Percentiles rank a stretch among this genome's conserved stretches.
These are phyloP conservation scores for Pseudonaja textilis DNA, from an alignment of 2,113 vertebrate genomes.

Conservation along the genomic window DNA sequence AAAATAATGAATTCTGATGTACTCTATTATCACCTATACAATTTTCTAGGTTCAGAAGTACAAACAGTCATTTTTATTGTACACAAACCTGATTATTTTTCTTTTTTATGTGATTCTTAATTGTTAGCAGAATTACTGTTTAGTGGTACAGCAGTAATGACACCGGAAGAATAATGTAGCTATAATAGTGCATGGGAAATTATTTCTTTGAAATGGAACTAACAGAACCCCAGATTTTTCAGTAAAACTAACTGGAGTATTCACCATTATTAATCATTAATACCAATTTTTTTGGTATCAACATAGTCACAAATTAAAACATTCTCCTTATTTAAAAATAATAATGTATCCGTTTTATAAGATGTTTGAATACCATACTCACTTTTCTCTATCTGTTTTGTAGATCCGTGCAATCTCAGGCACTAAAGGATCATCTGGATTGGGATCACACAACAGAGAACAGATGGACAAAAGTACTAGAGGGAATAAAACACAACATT, in stretches of 20 bases:
- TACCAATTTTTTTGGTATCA: neutral
- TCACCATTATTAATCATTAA: neutral
- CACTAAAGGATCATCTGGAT: conserved; percentile 99
- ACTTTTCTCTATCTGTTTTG: conserved; percentile 99
- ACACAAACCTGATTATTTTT: neutral
- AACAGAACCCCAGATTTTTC: neutral
- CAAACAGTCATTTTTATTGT: neutral
- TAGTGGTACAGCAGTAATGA: neutral
- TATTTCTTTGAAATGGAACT: neutral
- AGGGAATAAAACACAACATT: conserved; percentile 50
- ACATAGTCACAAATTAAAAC: neutral
- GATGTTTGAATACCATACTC: conserved; percentile 66
- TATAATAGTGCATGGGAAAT: neutral
- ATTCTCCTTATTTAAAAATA: neutral
- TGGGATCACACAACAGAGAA: conserved; percentile 99
- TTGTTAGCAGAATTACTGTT: neutral
- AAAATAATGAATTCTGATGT: neutral
- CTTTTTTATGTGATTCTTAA: neutral
- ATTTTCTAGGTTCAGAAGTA: neutral
- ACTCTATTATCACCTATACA: neutral
- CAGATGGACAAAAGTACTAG: conserved; percentile 99
- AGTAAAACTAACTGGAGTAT: neutral
- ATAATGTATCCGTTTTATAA: neutral
- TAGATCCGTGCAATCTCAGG: conserved; percentile 99
- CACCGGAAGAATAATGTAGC: neutral